Evolutionary conservation across 2,888 invertebrate species (phyloP).

Genomic region (Thymelicus acteon): DNA sequence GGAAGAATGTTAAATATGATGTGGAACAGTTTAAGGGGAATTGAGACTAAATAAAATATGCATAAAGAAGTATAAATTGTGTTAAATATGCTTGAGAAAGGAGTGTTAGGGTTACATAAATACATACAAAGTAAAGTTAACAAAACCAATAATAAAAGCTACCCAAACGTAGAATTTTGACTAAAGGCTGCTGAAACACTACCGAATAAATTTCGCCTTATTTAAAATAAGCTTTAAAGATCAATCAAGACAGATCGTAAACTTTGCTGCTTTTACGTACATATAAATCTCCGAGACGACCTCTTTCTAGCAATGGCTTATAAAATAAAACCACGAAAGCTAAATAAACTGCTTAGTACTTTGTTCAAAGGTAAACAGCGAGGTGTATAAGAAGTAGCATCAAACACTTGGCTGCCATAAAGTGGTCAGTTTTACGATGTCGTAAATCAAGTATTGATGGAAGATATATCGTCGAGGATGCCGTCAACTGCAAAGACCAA

Average conservation of each 20-base stretch:
- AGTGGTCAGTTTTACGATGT: slow-evolving; percentile 73
- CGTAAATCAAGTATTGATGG: slow-evolving; percentile 75
- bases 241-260: slow-evolving; percentile 28
- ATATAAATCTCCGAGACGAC: slow-evolving; percentile 30
- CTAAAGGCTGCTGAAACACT: background rate
- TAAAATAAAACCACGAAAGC: slow-evolving; percentile 51
- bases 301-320: slow-evolving; percentile 42
- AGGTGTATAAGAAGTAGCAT: slow-evolving; percentile 45
- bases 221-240: slow-evolving; percentile 29
- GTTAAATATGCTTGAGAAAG: no score
- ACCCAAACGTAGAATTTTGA: background rate
- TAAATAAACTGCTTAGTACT: slow-evolving; percentile 53
- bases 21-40: no score
- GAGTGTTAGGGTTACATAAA: no score
- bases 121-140: no score
- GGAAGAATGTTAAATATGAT: no score
- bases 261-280: slow-evolving; percentile 30
- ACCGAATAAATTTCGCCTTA: background rate
- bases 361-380: slow-evolving; percentile 56
- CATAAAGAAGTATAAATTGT: no score
- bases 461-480: slow-evolving; percentile 47
- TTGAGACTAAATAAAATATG: no score
- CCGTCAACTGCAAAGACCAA: slow-evolving; percentile 7
- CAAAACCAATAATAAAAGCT: background rate
- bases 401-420: slow-evolving; percentile 63